phyloP scores from a whole-genome alignment of 2,797 vertebrate species.

The Varecia variegata region DNA sequence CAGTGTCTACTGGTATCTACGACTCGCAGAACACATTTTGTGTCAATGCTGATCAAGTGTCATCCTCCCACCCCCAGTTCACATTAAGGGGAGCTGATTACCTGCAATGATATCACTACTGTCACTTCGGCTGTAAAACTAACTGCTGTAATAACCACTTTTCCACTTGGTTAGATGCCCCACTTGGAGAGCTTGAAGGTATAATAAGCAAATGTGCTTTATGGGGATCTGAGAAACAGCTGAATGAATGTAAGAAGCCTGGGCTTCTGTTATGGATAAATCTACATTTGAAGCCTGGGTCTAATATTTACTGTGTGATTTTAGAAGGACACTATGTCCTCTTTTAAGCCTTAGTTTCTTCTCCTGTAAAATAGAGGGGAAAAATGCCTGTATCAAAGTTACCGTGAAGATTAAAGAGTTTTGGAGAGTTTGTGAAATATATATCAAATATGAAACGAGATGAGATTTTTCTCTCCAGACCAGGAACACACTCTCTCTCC shows the following conservation, averaged over 20 bases:
- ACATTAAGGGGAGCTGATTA: background rate
- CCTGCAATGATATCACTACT: fast-evolving
- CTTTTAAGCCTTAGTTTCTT: background rate
- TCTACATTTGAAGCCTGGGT: background rate
- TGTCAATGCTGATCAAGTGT: background rate
- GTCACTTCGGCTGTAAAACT: background rate
- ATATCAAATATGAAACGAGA: background rate
- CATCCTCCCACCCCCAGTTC: background rate
- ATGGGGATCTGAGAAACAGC: background rate
- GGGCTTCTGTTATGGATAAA: background rate
- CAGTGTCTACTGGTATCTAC: background rate
- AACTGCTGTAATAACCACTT: background rate
- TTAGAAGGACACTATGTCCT: background rate
- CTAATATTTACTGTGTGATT: background rate
- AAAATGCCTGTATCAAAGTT: background rate
- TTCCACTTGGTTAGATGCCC: background rate
- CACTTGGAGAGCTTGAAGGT: background rate
- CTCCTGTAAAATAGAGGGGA: background rate
- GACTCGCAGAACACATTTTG: background rate
- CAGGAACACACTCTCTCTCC: background rate
- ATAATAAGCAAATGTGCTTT: background rate
- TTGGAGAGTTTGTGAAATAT: background rate
- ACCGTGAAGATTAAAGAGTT: background rate
- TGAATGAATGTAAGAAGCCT: background rate
- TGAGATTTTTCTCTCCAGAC: background rate